Evolutionary conservation across 1,140 invertebrate species (phyloP).

Genomic region (Bombus balteatus): DNA sequence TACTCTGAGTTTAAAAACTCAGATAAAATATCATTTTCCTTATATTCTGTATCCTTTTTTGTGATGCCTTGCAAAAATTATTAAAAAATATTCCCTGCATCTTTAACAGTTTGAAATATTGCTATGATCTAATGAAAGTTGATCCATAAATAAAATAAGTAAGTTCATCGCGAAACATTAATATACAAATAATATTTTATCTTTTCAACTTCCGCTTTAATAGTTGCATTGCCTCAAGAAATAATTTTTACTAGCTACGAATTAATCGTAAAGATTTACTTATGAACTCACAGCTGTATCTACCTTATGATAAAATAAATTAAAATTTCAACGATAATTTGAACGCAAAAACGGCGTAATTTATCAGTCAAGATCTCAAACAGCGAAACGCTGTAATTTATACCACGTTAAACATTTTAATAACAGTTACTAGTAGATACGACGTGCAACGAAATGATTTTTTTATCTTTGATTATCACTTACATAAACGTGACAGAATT

Average conservation of each 20-base stretch:
- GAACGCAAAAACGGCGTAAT: neutral
- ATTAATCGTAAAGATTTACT: too few species aligned
- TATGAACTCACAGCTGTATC: too few species aligned
- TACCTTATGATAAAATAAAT: too few species aligned
- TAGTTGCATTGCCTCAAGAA: neutral
- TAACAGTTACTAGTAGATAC: neutral
- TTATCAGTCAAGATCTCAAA: neutral
- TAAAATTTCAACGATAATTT: neutral
- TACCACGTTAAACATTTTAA: neutral
- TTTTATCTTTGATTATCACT: neutral
- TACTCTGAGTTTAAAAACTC: neutral
- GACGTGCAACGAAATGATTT: neutral
- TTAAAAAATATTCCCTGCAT: neutral
- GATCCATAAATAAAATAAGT: neutral
- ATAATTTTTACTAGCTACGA: neutral
- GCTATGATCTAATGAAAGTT: neutral
- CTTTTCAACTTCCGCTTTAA: neutral
- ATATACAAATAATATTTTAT: neutral
- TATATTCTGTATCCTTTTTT: neutral
- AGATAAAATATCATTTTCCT: neutral
- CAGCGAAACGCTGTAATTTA: neutral
- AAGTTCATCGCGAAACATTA: neutral
- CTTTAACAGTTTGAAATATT: neutral
- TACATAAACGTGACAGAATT: neutral
- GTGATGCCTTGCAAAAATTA: neutral